Percentiles rank a stretch among this genome's conserved stretches.
Evolutionary conservation across 2,888 invertebrate genomes (phyloP).

Genomic region (Chrysotoxum bicinctum): DNA sequence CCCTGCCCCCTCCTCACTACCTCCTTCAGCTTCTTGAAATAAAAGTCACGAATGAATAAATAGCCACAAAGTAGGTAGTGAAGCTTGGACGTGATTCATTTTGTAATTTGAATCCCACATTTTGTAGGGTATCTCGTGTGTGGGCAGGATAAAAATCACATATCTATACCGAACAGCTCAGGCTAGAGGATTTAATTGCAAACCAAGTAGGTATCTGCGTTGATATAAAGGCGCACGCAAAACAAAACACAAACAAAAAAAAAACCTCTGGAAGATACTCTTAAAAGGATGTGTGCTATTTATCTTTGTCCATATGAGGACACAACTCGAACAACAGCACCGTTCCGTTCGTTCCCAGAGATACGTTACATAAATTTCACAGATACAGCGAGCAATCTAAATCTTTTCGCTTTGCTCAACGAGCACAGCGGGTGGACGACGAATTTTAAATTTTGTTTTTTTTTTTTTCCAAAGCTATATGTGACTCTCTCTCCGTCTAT

Average conservation of each 20-base stretch:
- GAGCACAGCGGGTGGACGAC: constrained; percentile 61
- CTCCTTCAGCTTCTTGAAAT: background rate
- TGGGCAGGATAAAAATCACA: constrained; percentile 20
- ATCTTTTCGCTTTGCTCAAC: constrained; percentile 28
- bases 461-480: background rate
- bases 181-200: constrained; percentile 63
- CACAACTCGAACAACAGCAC: constrained; percentile 40
- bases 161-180: background rate
- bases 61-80: constrained; percentile 63
- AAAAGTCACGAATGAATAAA: constrained; percentile 57
- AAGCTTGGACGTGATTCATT: constrained; percentile 68
- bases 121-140: constrained; percentile 35
- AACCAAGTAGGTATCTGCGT: constrained; percentile 54
- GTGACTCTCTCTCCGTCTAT: background rate
- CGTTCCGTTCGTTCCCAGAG: background rate
- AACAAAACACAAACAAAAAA: background rate
- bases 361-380: constrained; percentile 42
- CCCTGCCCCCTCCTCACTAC: too few species aligned
- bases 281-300: constrained; percentile 61
- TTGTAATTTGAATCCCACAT: constrained; percentile 62
- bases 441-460: constrained; percentile 11
- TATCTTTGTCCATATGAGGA: constrained; percentile 62
- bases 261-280: constrained; percentile 26
- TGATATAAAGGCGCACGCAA: constrained; percentile 13
- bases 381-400: constrained; percentile 50